These are phyloP conservation scores for Patella pellucida DNA, from an alignment of 2,888 invertebrate species.

Conservation along the genomic window DNA sequence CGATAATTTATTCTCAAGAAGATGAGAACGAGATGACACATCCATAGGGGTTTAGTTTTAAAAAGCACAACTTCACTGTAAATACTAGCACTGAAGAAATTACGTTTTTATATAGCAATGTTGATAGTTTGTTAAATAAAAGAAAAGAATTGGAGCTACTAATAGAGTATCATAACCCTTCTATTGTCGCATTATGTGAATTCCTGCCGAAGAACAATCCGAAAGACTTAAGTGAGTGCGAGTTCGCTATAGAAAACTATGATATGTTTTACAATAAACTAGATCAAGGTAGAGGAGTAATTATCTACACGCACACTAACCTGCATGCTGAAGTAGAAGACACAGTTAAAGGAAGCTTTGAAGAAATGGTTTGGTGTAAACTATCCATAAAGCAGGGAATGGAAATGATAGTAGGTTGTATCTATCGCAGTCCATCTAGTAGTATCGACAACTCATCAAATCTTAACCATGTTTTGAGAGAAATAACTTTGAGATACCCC, in stretches of 20 bases:
- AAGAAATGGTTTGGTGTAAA: slow-evolving; percentile 8
- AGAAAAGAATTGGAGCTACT: background rate
- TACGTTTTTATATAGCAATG: background rate
- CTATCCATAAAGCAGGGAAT: background rate
- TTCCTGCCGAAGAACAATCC: slow-evolving; percentile 1
- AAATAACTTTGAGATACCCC: background rate
- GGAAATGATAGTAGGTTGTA: background rate
- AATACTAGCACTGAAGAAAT: background rate
- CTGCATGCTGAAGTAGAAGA: background rate
- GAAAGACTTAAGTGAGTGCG: background rate
- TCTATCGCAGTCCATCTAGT: background rate
- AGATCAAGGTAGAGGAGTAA: background rate
- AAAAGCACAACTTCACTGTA: background rate
- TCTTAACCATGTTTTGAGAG: too few species aligned
- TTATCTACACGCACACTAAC: background rate
- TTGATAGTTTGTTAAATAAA: background rate
- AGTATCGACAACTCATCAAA: background rate
- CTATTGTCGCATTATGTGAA: background rate
- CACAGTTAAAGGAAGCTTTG: background rate
- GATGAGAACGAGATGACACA: background rate
- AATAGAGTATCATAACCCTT: background rate
- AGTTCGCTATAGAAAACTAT: background rate
- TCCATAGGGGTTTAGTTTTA: background rate
- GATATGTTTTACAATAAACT: background rate
- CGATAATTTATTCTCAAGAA: background rate